phyloP scores from a whole-genome alignment of 2,888 invertebrate genomes.

The Bembecia ichneumoniformis region DNA sequence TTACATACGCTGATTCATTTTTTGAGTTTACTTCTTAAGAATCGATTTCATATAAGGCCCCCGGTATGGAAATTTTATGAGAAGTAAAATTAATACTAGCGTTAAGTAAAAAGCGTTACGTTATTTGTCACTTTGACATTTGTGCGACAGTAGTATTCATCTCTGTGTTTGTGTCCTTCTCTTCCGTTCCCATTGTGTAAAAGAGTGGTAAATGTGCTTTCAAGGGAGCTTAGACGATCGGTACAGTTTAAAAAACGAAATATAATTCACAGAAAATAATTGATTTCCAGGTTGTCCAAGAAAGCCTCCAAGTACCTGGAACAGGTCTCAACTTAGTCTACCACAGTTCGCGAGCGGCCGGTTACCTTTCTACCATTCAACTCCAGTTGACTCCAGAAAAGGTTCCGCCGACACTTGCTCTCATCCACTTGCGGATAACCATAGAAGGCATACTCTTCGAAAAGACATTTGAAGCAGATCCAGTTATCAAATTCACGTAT shows the following conservation, averaged over 20 bases:
- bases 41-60: too few relatives aligned
- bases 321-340: constrained; percentile 96
- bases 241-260: too few relatives aligned
- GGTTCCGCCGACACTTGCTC: constrained; percentile 83
- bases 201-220: neutral
- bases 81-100: too few relatives aligned
- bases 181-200: too few relatives aligned
- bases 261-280: neutral
- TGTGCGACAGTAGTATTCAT: too few relatives aligned
- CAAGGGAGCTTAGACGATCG: too few relatives aligned
- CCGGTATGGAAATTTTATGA: too few relatives aligned
- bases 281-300: constrained; percentile 84
- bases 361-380: constrained; percentile 93
- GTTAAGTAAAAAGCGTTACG: too few relatives aligned
- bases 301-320: constrained; percentile 93
- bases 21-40: too few relatives aligned
- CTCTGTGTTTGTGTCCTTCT: too few relatives aligned
- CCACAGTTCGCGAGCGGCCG: constrained; percentile 94
- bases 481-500: constrained; percentile 96
- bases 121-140: too few relatives aligned
- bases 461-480: constrained; percentile 95
- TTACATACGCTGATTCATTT: too few relatives aligned
- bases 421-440: constrained; percentile 93
- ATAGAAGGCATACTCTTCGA: constrained; percentile 96
- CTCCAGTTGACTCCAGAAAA: constrained; percentile 89